phyloP scores from a whole-genome alignment of 2,113 vertebrate genomes.

The Cathartes aura region DNA sequence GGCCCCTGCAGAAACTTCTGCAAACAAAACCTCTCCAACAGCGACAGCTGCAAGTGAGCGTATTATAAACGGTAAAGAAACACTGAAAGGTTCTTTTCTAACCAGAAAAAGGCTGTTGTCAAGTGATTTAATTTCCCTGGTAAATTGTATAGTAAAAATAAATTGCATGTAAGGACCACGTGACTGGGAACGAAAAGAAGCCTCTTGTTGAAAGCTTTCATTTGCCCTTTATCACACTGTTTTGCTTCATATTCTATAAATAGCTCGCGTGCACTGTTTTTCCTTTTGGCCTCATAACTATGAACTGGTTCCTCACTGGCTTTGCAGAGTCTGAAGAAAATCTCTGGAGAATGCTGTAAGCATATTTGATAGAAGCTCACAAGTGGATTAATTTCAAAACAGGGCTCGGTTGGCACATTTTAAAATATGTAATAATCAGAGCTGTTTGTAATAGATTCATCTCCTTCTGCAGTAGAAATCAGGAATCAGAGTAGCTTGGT shows the following conservation, averaged over 20 bases:
- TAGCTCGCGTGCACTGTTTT: conserved; percentile 34
- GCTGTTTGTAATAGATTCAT: conserved; percentile 51
- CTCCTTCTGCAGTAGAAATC: conserved; percentile 41
- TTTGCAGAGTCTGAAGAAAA: conserved; percentile 16
- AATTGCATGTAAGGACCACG: not conserved
- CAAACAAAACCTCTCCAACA: not conserved
- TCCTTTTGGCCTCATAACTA: conserved; percentile 56
- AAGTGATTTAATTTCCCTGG: conserved; percentile 6
- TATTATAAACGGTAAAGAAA: not conserved
- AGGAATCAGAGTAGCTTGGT: conserved; percentile 19
- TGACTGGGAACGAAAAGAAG: not conserved
- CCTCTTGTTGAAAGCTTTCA: not conserved
- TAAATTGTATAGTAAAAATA: conserved; percentile 9
- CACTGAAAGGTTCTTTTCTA: not conserved
- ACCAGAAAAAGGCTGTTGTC: not conserved
- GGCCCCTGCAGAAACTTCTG: not conserved
- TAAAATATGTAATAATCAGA: conserved; percentile 24
- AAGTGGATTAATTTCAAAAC: conserved; percentile 28
- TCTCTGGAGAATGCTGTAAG: not conserved
- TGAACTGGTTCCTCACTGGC: conserved; percentile 44
- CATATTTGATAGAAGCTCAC: not conserved
- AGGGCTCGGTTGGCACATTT: not conserved
- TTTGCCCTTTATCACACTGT: conserved; percentile 64
- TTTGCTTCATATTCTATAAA: conserved; percentile 69
- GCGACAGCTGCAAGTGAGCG: fast-evolving